Evolutionary conservation across 1,140 invertebrate genomes (phyloP).

Genomic region (Colletes latitarsis): DNA sequence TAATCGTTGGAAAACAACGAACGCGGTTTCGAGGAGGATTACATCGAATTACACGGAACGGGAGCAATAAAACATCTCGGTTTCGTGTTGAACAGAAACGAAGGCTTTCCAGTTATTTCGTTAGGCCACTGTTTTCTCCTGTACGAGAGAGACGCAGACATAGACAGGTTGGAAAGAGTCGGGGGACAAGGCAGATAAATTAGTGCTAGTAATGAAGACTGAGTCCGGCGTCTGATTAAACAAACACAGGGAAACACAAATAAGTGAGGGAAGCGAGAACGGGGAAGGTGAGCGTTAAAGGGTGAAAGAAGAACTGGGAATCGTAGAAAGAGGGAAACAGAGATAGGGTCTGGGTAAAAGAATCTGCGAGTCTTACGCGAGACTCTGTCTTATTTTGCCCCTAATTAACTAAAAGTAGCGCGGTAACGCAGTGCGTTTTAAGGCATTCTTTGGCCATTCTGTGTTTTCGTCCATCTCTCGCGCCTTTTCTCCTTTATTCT

Average conservation of each 20-base stretch:
- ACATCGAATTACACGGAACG: conserved; percentile 32
- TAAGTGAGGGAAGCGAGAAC: conserved; percentile 61
- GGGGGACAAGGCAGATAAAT: conserved; percentile 76
- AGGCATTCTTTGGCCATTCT: conserved; percentile 34
- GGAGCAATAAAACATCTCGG: conserved; percentile 23
- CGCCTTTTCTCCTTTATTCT: conserved; percentile 22
- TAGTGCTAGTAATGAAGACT: conserved; percentile 77
- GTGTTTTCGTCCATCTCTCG: conserved; percentile 26
- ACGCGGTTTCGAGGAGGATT: conserved; percentile 18
- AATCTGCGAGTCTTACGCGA: conserved; percentile 49
- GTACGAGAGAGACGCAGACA: conserved; percentile 18
- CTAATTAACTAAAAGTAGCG: conserved; percentile 71
- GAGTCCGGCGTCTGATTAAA: conserved; percentile 78
- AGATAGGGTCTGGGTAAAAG: conserved; percentile 20
- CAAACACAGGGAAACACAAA: conserved; percentile 75
- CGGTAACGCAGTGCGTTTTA: conserved; percentile 54
- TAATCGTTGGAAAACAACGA: conserved; percentile 18
- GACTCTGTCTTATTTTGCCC: conserved; percentile 62
- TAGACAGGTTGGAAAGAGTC: conserved; percentile 51
- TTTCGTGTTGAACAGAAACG: conserved; percentile 41
- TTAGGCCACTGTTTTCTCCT: conserved; percentile 55
- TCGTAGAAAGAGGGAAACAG: conserved; percentile 15
- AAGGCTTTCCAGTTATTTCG: conserved; percentile 46
- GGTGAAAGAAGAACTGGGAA: conserved; percentile 11
- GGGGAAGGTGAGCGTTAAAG: conserved; percentile 15